A percentile compares a stretch with the other conserved stretches of the same genome.
These are phyloP conservation scores for Phyllopteryx taeniolatus DNA, from an alignment of 2,113 vertebrate species.

Conservation along the genomic window DNA sequence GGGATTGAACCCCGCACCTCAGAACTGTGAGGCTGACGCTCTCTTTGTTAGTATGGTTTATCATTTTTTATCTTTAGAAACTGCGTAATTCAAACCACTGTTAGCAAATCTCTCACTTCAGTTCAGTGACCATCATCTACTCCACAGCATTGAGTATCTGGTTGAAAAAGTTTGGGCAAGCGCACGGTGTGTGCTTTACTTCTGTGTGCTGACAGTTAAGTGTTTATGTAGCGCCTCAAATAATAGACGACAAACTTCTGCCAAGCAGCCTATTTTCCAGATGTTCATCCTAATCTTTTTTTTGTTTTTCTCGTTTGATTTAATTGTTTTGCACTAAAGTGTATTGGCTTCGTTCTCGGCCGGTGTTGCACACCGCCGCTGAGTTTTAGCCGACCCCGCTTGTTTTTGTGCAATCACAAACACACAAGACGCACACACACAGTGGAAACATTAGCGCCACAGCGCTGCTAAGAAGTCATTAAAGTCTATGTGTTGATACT, in stretches of 20 bases:
- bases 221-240: not conserved
- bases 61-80: no score
- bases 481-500: constrained; percentile 33
- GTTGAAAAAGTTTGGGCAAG: no score
- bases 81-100: no score
- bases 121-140: no score
- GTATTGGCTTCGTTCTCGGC: not conserved
- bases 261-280: constrained; percentile 7
- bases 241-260: not conserved
- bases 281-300: not conserved
- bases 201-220: constrained; percentile 4
- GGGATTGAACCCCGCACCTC: no score
- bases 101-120: no score
- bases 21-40: no score
- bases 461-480: constrained; percentile 20
- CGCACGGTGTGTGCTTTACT: no score
- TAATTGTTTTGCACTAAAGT: not conserved
- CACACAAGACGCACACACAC: not conserved
- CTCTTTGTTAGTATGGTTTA: no score
- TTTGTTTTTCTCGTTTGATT: not conserved
- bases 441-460: not conserved
- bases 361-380: not conserved
- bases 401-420: not conserved
- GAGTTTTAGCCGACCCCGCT: not conserved
- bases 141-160: no score